Percentiles rank a stretch among this genome's conserved stretches.
These are phyloP conservation scores for Galeruca laticollis DNA, from an alignment of 2,888 invertebrate genomes.

Conservation along the genomic window DNA sequence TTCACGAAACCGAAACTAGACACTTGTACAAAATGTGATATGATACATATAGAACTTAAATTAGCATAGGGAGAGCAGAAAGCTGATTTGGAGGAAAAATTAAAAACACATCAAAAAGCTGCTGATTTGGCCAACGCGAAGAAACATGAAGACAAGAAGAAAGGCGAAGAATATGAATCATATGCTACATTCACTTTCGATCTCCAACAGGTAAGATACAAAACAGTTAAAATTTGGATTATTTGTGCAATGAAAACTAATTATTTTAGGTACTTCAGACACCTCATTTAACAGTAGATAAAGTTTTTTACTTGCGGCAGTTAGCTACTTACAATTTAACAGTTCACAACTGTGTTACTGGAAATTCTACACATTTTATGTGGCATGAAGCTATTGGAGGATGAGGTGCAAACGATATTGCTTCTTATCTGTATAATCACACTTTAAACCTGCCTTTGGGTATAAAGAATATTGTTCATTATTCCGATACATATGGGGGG, in stretches of 20 bases:
- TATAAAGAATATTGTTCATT: too few relatives aligned
- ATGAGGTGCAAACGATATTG: conserved; percentile 39
- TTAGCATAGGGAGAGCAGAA: too few relatives aligned
- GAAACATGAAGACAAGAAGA: background rate
- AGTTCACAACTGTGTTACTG: conserved; percentile 28
- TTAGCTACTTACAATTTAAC: conserved; percentile 40
- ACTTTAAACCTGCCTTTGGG: conserved; percentile 33
- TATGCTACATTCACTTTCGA: background rate
- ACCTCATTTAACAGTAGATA: too few relatives aligned
- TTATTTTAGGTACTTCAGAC: too few relatives aligned
- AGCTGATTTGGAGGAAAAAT: too few relatives aligned
- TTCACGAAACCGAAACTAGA: background rate
- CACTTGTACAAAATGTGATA: background rate
- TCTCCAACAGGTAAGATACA: background rate
- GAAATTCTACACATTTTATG: conserved; percentile 43
- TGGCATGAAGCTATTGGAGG: conserved; percentile 46
- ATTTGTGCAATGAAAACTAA: too few relatives aligned
- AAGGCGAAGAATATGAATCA: background rate
- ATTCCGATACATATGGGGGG: too few relatives aligned
- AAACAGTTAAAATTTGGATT: too few relatives aligned
- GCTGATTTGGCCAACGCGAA: too few relatives aligned
- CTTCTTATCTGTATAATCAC: background rate
- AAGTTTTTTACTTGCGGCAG: conserved; percentile 37
- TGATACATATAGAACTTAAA: background rate
- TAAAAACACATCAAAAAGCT: too few relatives aligned